Conservation (phyloP, 2,797 vertebrate species). For the Gambelia wislizenii region DNA sequence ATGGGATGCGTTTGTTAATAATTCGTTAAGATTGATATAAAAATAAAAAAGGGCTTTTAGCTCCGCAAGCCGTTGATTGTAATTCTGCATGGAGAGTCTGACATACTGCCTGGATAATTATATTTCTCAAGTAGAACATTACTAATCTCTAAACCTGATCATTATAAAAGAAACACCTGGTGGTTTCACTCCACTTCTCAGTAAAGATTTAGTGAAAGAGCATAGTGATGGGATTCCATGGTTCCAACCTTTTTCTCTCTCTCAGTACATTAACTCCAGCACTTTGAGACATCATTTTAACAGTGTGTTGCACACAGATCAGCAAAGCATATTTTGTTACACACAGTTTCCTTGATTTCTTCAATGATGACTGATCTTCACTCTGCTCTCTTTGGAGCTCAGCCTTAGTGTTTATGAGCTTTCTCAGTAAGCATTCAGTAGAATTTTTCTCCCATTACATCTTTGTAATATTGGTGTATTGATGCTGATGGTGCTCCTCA, state of each 20-base stretch:
- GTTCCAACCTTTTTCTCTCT: neutral
- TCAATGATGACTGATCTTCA: neutral
- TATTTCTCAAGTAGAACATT: constrained; percentile 25
- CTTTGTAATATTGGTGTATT: neutral
- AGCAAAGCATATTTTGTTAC: neutral
- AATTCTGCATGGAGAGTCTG: constrained; percentile 18
- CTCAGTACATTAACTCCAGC: constrained; percentile 7
- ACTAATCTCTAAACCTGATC: constrained; percentile 23
- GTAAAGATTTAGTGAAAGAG: constrained; percentile 20
- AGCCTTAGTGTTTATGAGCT: neutral
- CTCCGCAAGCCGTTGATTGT: constrained; percentile 25
- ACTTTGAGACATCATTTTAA: neutral
- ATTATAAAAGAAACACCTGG: constrained; percentile 35
- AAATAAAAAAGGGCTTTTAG: constrained; percentile 6
- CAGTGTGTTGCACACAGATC: neutral
- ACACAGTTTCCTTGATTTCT: neutral
- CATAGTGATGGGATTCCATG: neutral
- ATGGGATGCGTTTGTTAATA: constrained; percentile 2
- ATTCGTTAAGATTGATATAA: constrained; percentile 20
- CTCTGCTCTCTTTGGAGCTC: neutral
- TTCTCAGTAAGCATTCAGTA: neutral
- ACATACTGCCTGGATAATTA: constrained; percentile 36
- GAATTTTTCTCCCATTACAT: neutral
- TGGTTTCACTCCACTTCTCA: constrained; percentile 21
- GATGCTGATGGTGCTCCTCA: neutral